phyloP scores from a whole-genome alignment of 1,140 invertebrate genomes.

The Drepana arcuata region DNA sequence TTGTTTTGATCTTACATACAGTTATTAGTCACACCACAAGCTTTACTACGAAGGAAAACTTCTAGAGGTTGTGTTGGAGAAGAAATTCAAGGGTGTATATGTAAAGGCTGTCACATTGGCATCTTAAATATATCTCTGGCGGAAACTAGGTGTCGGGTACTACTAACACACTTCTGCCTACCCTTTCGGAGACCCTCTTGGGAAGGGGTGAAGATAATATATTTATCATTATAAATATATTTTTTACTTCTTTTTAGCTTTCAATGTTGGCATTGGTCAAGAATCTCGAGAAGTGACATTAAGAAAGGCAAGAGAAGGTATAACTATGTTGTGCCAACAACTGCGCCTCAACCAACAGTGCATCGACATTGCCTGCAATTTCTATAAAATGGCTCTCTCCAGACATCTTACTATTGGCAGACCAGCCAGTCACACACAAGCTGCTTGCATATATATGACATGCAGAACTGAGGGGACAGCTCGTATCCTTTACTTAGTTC shows the following conservation, averaged over 20 bases:
- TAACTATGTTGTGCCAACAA: conserved; percentile 84
- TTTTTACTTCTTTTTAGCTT: conserved; percentile 71
- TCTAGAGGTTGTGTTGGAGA: too few species aligned
- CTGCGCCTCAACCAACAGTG: conserved; percentile 90
- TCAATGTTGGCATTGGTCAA: conserved; percentile 84
- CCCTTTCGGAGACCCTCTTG: too few species aligned
- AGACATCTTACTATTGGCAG: conserved; percentile 92
- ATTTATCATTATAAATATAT: neutral
- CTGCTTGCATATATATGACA: conserved; percentile 98
- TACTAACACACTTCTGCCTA: too few species aligned
- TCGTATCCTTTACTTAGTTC: conserved; percentile 94
- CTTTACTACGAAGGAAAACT: too few species aligned
- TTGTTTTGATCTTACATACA: too few species aligned
- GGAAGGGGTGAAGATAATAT: too few species aligned
- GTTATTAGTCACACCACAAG: too few species aligned
- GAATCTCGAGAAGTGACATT: conserved; percentile 94
- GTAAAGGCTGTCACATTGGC: too few species aligned
- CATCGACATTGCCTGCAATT: conserved; percentile 94
- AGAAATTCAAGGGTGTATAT: too few species aligned
- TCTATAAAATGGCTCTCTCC: conserved; percentile 96
- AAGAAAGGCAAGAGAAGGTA: conserved; percentile 88
- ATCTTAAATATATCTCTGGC: too few species aligned
- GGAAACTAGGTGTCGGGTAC: too few species aligned
- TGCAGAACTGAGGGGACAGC: conserved; percentile 94
- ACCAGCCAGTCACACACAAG: conserved; percentile 92